Evolutionary conservation across 2,113 vertebrate genomes (phyloP).

Genomic region (Psophia crepitans): DNA sequence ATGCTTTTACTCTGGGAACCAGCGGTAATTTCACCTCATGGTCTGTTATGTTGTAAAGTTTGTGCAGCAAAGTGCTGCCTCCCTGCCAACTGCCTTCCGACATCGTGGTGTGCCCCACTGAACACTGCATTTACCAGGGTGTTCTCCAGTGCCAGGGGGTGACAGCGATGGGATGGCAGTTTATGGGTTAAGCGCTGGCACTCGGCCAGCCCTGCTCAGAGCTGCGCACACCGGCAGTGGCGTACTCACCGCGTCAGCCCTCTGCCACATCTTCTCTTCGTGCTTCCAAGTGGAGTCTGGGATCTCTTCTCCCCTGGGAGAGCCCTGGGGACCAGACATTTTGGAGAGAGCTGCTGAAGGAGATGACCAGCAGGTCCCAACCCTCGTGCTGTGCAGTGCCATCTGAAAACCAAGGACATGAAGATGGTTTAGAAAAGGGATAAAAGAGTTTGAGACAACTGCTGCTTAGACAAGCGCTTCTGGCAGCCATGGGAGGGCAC

Average conservation of each 20-base stretch:
- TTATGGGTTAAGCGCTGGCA: neutral
- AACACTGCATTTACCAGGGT: neutral
- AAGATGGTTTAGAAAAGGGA: neutral
- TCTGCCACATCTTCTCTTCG: neutral
- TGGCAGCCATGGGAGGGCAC: neutral
- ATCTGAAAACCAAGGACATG: neutral
- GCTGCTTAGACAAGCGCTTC: neutral
- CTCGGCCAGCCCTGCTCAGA: neutral
- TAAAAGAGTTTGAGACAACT: neutral
- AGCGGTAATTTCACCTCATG: neutral
- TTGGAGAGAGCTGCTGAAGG: neutral
- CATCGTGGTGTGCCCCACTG: fast-evolving
- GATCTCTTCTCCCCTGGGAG: neutral
- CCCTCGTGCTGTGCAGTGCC: neutral
- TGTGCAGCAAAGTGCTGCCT: neutral
- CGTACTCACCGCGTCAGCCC: neutral
- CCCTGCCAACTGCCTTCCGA: neutral
- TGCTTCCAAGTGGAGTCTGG: neutral
- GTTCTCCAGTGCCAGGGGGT: neutral
- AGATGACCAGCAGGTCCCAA: neutral
- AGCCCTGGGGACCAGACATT: neutral
- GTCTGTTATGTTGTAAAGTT: neutral
- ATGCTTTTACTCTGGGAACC: neutral
- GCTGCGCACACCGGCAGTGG: fast-evolving
- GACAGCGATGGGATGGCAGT: neutral